These are phyloP conservation scores for Mastacembelus armatus DNA, from an alignment of 2,797 vertebrate species.

Conservation along the genomic window DNA sequence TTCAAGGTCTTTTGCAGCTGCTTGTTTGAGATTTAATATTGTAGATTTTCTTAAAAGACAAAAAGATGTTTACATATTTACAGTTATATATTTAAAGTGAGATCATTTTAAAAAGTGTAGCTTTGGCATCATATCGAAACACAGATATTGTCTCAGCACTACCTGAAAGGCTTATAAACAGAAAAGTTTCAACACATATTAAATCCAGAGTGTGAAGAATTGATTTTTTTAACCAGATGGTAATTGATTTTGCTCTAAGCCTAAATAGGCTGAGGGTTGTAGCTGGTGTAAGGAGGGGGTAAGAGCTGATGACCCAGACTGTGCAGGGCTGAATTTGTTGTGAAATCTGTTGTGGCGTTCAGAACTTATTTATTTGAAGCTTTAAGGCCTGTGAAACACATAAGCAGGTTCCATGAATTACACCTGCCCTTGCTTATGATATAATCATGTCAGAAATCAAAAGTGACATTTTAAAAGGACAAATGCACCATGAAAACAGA, in stretches of 20 bases:
- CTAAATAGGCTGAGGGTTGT: neutral
- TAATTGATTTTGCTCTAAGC: conserved; percentile 5
- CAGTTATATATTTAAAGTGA: neutral
- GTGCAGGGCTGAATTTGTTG: conserved; percentile 17
- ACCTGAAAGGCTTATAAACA: neutral
- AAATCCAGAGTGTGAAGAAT: neutral
- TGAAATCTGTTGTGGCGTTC: neutral
- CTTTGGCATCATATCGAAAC: no score
- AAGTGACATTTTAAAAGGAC: conserved; percentile 44
- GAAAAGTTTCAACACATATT: neutral
- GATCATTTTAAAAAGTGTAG: neutral
- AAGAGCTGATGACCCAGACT: neutral
- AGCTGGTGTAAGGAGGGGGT: neutral
- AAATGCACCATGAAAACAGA: conserved; percentile 49
- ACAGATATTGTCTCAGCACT: no score
- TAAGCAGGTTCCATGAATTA: neutral
- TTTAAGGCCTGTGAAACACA: neutral
- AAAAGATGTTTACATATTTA: neutral
- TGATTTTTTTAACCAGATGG: neutral
- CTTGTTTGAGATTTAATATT: no score
- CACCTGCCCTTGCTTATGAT: conserved; percentile 4
- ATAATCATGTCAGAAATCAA: conserved; percentile 32
- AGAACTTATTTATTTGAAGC: neutral
- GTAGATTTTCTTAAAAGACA: neutral
- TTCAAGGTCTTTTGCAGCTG: neutral